Evolutionary conservation across 1,140 invertebrate species (phyloP), one percentile per base, ranked within the genome.

Genomic region (Pogonognathellus flavescens): DNA sequence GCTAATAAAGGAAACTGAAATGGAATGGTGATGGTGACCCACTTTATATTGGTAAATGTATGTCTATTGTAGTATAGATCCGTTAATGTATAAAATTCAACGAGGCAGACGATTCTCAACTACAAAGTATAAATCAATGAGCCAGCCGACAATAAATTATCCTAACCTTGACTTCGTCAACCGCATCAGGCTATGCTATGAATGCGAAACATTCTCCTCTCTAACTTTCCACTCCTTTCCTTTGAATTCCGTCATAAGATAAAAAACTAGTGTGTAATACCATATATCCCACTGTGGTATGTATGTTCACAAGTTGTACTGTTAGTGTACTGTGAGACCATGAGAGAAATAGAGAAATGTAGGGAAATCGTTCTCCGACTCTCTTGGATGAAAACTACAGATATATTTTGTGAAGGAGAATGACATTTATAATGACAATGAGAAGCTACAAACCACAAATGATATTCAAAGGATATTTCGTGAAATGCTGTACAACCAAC

Each of bases 1-100:
- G 70, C 70, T 76, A 76, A 76, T 76, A 76, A 76, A 76, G 70
- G 70, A 76, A 76, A 76, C 70, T 76, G 31, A 76, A 76, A 76
- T 50, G 70, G 70, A 76, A 31, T 76, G 70, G 70, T 76, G 70
- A 76, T n/a, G 70, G 70, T 76, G 70, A 76, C 70, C 70, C 70
- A 76, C 70, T 76, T 57, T 57, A 76, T 50, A 14, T 31, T 41
- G 22, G 16, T 18, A 31, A 76, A 76, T 50, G 70, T 50, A 49
- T 76, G 41, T 76, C n/a, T 49, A 18, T 49, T 76, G n/a, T 76
- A 50, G 25, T 50, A 50, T 76, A 20, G n/a, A 41, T 50, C 70
- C n/a, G 14, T 41, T 49, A 76, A 49, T n/a, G 22, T 14, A 50
- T 49, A 76, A 76, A 31, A 76, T 76, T 76, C 70, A 76, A 76